Evolutionary conservation across 2,888 invertebrate genomes (phyloP), one percentile per base, ranked within the genome.

Genomic region (Nomada ferruginata): DNA sequence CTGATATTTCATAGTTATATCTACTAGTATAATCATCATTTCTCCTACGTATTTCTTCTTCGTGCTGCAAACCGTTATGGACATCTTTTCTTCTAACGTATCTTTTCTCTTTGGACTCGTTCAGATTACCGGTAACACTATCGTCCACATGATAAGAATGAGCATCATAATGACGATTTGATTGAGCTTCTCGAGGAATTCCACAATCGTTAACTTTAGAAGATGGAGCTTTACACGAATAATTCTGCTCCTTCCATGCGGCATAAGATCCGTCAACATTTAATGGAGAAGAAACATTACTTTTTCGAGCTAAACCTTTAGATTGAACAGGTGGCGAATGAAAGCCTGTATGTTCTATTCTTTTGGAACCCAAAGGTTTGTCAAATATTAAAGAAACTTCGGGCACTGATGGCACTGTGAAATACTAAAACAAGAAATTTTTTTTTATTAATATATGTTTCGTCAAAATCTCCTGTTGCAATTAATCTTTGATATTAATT

Each of bases 371-470:
- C 57, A 69, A 29, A 44, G 87, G 76, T 74, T 90, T 92, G 4
- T 92, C 91, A 69, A 92, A 90, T 73, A 93, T 90, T 64, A 93
- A 81, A n/a, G 93, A 93, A 20, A 93, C 89, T 73, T 93, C 93
- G 13, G 93, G 92, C 11, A 93, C 92, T 13, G 89, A 89, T 53
- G 92, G 91, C 23, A 83, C 76, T 20, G 90, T 82, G 44, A 89
- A 77, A 26, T 77, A 79, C 92, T 92, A n/a, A 90, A 89, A 79
- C 77, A 44, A 60, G 10, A 72, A 61, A 64, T 47, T 64, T 57
- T 65, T 29, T 29, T 2, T 52, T 15, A 44, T 44, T 44, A 44
- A 44, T 29, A 50, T 11, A 29, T 61, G 18, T 52, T 68, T 36
- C 36, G 7, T 36, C 1, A 15, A 13, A 50, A 50, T 55, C 3